A percentile compares a stretch with the other conserved stretches of the same genome.
Evolutionary conservation across 2,113 vertebrate species (phyloP).

Genomic region (Lagopus leucura): DNA sequence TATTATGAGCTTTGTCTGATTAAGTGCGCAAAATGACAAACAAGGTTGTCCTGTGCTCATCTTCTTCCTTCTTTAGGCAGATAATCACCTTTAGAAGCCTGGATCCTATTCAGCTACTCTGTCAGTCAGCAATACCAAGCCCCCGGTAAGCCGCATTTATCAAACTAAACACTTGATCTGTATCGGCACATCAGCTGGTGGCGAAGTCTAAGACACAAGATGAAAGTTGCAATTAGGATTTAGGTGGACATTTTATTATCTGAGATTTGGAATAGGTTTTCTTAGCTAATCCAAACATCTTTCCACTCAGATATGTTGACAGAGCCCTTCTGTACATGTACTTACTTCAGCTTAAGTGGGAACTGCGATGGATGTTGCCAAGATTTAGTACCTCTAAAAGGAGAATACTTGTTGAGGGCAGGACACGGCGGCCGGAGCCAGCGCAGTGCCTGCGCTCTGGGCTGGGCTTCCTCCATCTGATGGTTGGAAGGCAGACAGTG

Average conservation of each 20-base stretch:
- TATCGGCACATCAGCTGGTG: constrained; percentile 77
- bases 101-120: constrained; percentile 83
- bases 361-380: constrained; percentile 55
- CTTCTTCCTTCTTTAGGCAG: constrained; percentile 85
- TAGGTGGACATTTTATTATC: constrained; percentile 81
- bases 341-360: constrained; percentile 72
- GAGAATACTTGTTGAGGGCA: constrained; percentile 44
- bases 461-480: not conserved
- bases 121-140: constrained; percentile 72
- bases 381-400: constrained; percentile 56
- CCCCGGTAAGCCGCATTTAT: constrained; percentile 82
- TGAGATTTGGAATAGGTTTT: constrained; percentile 77
- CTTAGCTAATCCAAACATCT: constrained; percentile 75
- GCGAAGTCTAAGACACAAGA: constrained; percentile 74
- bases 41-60: constrained; percentile 80
- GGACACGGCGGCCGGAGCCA: not conserved
- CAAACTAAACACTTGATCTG: constrained; percentile 87
- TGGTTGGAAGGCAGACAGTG: not conserved
- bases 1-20: constrained; percentile 79
- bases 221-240: constrained; percentile 83
- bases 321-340: constrained; percentile 57
- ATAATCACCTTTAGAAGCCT: constrained; percentile 87
- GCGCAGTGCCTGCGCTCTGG: not conserved
- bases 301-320: constrained; percentile 69
- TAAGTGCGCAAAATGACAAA: constrained; percentile 84